Evolutionary conservation across 2,797 vertebrate species (phyloP).

Genomic region (Hapalemur alaotrensis): DNA sequence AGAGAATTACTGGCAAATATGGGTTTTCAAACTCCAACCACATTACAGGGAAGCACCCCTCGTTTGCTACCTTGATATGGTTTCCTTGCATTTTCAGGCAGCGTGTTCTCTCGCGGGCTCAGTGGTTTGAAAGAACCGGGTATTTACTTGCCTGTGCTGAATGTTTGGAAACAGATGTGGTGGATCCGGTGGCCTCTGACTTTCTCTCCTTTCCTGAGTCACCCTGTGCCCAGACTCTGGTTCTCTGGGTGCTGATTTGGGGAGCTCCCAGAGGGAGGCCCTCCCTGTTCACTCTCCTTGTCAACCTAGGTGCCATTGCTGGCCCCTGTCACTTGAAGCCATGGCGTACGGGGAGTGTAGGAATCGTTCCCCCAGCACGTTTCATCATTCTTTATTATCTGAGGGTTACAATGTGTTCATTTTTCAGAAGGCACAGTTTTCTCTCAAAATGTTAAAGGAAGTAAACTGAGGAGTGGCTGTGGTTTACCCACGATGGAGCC

Average conservation of each 20-base stretch:
- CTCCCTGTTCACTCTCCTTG: not conserved
- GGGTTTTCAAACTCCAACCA: constrained; percentile 10
- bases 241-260: not conserved
- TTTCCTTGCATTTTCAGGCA: not conserved
- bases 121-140: not conserved
- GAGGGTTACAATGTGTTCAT: not conserved
- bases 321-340: too few relatives aligned
- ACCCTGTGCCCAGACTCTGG: not conserved
- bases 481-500: not conserved
- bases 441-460: not conserved
- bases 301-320: not conserved
- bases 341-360: fast-evolving
- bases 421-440: not conserved
- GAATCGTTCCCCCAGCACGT: not conserved
- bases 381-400: not conserved
- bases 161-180: constrained; percentile 26
- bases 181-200: not conserved
- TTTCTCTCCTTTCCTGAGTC: not conserved
- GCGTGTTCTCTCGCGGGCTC: not conserved
- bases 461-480: not conserved
- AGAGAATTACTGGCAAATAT: not conserved
- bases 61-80: not conserved
- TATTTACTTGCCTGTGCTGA: not conserved
- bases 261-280: not conserved
- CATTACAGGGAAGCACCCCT: not conserved